A percentile compares a stretch with the other conserved stretches of the same genome.
Conservation (phyloP, 2,113 vertebrate species). For the Cricetomys ansorgei region DNA sequence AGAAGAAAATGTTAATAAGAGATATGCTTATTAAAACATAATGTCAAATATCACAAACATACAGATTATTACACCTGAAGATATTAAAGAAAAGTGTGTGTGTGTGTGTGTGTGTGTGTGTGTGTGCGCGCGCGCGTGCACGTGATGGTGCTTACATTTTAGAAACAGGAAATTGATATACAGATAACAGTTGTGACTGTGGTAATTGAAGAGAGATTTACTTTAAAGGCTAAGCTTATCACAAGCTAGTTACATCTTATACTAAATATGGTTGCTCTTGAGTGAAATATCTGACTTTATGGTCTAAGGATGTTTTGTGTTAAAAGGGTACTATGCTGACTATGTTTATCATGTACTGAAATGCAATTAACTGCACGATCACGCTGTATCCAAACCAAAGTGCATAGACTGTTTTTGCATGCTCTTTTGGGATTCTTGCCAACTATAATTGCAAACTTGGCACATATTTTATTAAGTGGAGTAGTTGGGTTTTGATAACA, state of each 20-base stretch:
- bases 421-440: neutral
- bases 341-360: neutral
- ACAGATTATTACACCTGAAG: neutral
- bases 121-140: neutral
- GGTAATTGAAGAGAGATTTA: neutral
- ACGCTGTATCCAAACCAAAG: neutral
- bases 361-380: neutral
- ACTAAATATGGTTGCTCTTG: neutral
- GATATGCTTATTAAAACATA: neutral
- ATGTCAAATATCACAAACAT: neutral
- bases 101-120: neutral
- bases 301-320: neutral
- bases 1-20: neutral
- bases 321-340: neutral
- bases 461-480: neutral
- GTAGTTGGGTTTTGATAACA: neutral
- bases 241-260: neutral
- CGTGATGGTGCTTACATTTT: neutral
- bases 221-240: neutral
- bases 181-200: neutral
- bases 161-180: neutral
- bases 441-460: neutral
- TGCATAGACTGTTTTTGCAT: neutral
- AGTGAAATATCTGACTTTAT: neutral
- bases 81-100: neutral